phyloP scores from a whole-genome alignment of 2,113 vertebrate species.

The Choloepus hoffmanni region DNA sequence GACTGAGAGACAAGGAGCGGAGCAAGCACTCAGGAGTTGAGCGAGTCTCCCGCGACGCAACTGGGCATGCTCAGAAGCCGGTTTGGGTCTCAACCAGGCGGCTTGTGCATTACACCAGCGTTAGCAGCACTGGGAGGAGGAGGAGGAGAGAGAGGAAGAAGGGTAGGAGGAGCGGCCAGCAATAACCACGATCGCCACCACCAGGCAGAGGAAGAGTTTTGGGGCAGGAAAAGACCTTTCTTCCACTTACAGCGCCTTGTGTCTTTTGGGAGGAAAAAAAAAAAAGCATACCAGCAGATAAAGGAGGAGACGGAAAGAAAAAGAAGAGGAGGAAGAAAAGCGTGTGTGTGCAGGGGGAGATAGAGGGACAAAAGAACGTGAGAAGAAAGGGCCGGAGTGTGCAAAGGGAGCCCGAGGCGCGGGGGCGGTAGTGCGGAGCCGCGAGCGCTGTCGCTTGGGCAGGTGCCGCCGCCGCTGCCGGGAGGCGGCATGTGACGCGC shows the following conservation, averaged over 20 bases:
- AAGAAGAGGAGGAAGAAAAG: neutral
- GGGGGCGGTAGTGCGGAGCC: neutral
- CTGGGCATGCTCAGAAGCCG: conserved; percentile 78
- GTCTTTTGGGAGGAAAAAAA: neutral
- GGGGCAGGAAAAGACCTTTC: conserved; percentile 40
- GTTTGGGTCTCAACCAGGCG: conserved; percentile 5
- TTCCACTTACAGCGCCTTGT: conserved; percentile 15
- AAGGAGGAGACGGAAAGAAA: neutral
- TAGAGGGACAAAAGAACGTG: neutral
- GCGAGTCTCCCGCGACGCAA: neutral
- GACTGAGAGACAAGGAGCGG: accelerated
- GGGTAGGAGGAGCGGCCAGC: conserved; percentile 44
- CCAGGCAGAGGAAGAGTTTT: conserved; percentile 66
- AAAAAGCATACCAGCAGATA: neutral
- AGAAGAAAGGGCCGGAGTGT: neutral
- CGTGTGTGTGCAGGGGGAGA: neutral
- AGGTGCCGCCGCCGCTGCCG: conserved; percentile 72
- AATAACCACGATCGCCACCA: conserved; percentile 67
- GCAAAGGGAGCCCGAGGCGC: neutral
- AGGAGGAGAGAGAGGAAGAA: neutral
- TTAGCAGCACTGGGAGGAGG: neutral
- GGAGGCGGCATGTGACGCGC: conserved; percentile 77
- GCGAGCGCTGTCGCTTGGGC: neutral
- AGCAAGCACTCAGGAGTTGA: neutral
- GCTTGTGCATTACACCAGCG: neutral